These are phyloP conservation scores for Entomobrya multifasciata DNA, from an alignment of 2,888 invertebrate species.

Conservation along the genomic window DNA sequence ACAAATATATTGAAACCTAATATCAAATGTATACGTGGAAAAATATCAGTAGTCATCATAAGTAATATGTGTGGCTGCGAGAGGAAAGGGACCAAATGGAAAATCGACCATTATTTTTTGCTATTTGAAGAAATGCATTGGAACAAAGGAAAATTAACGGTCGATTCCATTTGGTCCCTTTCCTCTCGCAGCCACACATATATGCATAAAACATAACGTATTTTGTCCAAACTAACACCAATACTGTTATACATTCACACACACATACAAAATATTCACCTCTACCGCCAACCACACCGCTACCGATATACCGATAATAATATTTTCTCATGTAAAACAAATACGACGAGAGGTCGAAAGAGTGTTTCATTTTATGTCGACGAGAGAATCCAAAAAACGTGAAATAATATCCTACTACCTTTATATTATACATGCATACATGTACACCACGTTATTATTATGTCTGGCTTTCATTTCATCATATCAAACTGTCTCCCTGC, in stretches of 20 bases:
- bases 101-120: no score
- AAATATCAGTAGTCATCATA: slow-evolving; percentile 43
- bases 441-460: neutral
- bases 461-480: no score
- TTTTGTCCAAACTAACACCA: slow-evolving; percentile 49
- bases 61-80: no score
- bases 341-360: slow-evolving; percentile 40
- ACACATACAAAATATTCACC: slow-evolving; percentile 8
- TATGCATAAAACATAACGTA: slow-evolving; percentile 58
- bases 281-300: neutral
- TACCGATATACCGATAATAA: slow-evolving; percentile 41
- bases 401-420: no score
- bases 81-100: no score
- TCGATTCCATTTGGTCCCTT: no score
- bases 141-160: no score
- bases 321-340: slow-evolving; percentile 51
- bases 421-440: neutral
- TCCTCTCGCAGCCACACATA: no score
- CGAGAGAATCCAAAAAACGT: neutral
- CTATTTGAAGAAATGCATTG: neutral
- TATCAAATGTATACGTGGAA: neutral
- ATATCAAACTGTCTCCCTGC: no score
- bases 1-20: neutral
- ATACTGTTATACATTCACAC: neutral
- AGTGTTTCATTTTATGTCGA: slow-evolving; percentile 43